Evolutionary conservation across 1,140 invertebrate genomes (phyloP).

Genomic region (Trissolcus basalis): DNA sequence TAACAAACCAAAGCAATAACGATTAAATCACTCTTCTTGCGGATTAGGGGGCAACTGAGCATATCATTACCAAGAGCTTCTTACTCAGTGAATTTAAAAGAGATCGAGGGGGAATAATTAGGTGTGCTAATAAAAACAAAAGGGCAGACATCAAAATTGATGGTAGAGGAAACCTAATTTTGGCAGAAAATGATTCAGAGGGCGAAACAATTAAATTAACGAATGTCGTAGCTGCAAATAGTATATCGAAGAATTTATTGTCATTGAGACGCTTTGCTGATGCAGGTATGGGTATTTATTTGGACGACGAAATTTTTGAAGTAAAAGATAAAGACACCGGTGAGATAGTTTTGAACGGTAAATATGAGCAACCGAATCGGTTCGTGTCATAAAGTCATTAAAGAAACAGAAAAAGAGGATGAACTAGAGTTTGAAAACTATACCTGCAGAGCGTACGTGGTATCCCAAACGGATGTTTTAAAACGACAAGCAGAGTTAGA

Average conservation of each 20-base stretch:
- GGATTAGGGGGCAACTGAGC: slow-evolving; percentile 21
- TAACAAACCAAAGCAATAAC: too few relatives aligned
- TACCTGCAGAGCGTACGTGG: too few relatives aligned
- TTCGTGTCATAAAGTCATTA: slow-evolving; percentile 11
- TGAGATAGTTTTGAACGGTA: too few relatives aligned
- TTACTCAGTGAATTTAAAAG: slow-evolving; percentile 34
- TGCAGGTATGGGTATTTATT: slow-evolving; percentile 17
- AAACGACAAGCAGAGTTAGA: neutral
- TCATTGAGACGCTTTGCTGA: slow-evolving; percentile 46
- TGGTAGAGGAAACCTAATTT: slow-evolving; percentile 13
- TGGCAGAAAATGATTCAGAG: neutral
- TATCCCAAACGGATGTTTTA: too few relatives aligned
- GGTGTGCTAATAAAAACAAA: slow-evolving; percentile 29
- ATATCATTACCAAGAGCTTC: slow-evolving; percentile 33
- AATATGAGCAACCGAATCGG: too few relatives aligned
- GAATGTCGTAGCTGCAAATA: slow-evolving; percentile 33
- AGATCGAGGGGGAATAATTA: slow-evolving; percentile 7
- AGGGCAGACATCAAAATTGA: too few relatives aligned
- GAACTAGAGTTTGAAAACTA: too few relatives aligned
- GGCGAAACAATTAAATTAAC: slow-evolving; percentile 1
- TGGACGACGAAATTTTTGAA: slow-evolving; percentile 32
- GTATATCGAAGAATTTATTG: slow-evolving; percentile 45
- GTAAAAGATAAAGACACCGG: slow-evolving; percentile 28
- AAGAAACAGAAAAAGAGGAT: slow-evolving; percentile 4
- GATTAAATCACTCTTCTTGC: too few relatives aligned